Evolutionary conservation across 2,797 vertebrate genomes (phyloP), one percentile per base, ranked within the genome.

Genomic region (Notolabrus celidotus): DNA sequence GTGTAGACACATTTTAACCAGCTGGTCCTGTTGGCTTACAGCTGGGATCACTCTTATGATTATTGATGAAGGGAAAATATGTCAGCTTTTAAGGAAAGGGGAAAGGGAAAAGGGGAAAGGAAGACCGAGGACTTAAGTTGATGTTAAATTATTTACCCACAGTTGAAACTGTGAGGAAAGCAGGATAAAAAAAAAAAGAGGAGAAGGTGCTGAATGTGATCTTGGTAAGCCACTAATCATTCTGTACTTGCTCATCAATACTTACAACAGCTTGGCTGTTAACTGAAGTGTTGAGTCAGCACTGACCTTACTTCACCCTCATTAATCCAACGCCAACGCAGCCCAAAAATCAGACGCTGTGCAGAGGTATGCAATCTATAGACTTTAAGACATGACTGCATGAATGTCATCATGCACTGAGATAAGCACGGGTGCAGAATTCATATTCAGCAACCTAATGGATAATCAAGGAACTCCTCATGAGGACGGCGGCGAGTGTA

Each of bases 291-390:
- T 56, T 47, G 69, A 82, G 76, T 89, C 75, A 87, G 81, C 72
- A 72, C 49, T 65, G 85, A 84, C 78, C 79, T 87, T 67, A 45
- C 46, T 53, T 84, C 72, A 78, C 74, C 71, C 84, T 87, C 82
- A 90, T 90, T 86, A 87, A 73, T 89, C 78, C 55, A 58, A 60
- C 63, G 58, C 72, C 71, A 82, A 72, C 70, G 88, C 84, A 86
- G 77, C 82, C 80, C 64, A 52, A 83, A 82, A 76, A 51, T 66
- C 39, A 25, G 71, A 70, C 71, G 56, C 31, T 53, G 39, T 58
- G 25, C 16, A 45, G 42, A 67, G 42, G 46, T 43, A 27, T 67
- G 16, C 23, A 19, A n/a, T 31, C 42, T 42, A 20, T 41, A 54
- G 1, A 47, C 36, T 61, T 65, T 11, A 50, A 51, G 17, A 20